A percentile compares a stretch with the other conserved stretches of the same genome.
Evolutionary conservation across 2,113 vertebrate species (phyloP).

Genomic region (Brachionichthys hirsutus): DNA sequence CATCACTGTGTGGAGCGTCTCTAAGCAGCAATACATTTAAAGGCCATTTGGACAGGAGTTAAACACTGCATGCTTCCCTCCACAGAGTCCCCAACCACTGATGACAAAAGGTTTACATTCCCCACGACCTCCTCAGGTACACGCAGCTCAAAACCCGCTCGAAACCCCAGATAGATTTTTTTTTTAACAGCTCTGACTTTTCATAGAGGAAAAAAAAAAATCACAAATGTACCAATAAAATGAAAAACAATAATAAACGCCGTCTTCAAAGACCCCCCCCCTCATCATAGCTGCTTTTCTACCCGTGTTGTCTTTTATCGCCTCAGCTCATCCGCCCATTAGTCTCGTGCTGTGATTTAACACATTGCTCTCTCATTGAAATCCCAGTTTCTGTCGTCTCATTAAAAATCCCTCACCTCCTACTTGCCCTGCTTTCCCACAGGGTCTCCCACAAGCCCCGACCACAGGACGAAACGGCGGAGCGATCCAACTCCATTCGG

Average conservation of each 20-base stretch:
- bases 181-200: too few relatives aligned
- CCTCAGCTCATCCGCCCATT: too few relatives aligned
- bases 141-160: constrained; percentile 29
- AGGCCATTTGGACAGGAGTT: background rate
- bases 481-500: constrained; percentile 96
- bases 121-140: constrained; percentile 83
- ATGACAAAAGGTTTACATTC: constrained; percentile 81
- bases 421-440: constrained; percentile 53
- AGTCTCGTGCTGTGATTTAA: too few relatives aligned
- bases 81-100: constrained; percentile 72
- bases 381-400: background rate
- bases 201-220: too few relatives aligned
- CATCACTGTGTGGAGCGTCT: too few relatives aligned
- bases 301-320: too few relatives aligned
- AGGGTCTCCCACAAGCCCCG: constrained; percentile 92
- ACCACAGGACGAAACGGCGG: constrained; percentile 95
- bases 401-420: constrained; percentile 29
- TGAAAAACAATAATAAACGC: too few relatives aligned
- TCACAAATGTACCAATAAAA: too few relatives aligned
- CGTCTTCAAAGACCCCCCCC: too few relatives aligned
- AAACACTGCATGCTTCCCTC: constrained; percentile 70
- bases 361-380: too few relatives aligned
- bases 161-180: background rate
- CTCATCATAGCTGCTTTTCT: background rate
- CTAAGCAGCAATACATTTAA: background rate